Percentiles rank a stretch among this genome's conserved stretches.
These are phyloP conservation scores for Cephalopterus ornatus DNA, from an alignment of 2,113 vertebrate species.

Conservation along the genomic window DNA sequence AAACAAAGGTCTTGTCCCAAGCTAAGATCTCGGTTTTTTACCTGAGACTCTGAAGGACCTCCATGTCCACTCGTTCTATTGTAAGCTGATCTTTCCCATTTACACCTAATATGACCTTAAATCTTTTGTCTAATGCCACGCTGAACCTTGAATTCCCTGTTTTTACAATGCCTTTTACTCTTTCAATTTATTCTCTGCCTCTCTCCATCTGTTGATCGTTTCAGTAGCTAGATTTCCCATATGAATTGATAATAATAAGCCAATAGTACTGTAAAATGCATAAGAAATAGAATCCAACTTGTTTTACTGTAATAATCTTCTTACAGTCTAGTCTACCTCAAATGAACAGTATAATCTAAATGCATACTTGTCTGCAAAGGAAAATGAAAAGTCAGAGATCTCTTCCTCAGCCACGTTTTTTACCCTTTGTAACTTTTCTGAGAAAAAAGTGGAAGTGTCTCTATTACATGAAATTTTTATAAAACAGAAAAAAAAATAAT, in stretches of 20 bases:
- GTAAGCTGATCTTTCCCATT: not conserved
- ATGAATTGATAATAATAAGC: not conserved
- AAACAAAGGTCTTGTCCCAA: not conserved
- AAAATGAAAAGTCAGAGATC: not conserved
- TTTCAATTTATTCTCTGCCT: not conserved
- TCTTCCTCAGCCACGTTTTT: not conserved
- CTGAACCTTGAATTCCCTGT: not conserved
- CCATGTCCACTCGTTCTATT: not conserved
- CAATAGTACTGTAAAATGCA: not conserved
- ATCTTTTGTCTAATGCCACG: not conserved
- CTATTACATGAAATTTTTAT: not conserved
- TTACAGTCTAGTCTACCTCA: not conserved
- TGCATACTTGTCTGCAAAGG: not conserved
- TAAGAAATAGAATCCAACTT: not conserved
- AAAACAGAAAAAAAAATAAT: not conserved
- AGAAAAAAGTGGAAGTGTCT: not conserved
- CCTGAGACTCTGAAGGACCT: not conserved
- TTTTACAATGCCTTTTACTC: not conserved
- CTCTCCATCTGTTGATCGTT: not conserved
- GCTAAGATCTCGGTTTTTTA: not conserved
- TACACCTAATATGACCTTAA: not conserved
- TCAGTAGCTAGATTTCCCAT: not conserved
- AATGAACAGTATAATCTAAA: not conserved
- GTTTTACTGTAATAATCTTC: not conserved
- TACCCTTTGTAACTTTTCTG: not conserved